These are phyloP conservation scores for Napeogenes inachia DNA, from an alignment of 2,888 invertebrate species.

Conservation along the genomic window DNA sequence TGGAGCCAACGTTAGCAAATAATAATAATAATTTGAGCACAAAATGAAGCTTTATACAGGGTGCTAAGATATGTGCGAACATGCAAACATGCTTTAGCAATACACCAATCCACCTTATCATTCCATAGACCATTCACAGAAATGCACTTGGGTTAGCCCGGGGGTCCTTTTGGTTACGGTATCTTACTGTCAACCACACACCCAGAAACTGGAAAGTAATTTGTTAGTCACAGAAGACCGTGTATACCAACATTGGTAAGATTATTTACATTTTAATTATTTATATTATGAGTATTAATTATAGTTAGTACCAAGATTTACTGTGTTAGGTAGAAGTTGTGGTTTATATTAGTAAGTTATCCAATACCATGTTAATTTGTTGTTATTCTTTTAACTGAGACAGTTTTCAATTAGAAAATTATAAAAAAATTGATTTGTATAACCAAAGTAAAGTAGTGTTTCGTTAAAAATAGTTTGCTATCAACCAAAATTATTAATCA, in stretches of 20 bases:
- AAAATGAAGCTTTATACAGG: slow-evolving; percentile 14
- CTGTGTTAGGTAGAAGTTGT: no score
- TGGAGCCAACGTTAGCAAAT: no score
- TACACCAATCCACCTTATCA: slow-evolving; percentile 68
- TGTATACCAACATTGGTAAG: slow-evolving; percentile 14
- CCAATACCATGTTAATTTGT: no score
- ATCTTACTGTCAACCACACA: slow-evolving; percentile 96
- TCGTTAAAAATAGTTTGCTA: no score
- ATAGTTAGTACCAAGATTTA: no score
- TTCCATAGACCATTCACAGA: slow-evolving; percentile 84
- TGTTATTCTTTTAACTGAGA: no score
- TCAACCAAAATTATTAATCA: no score
- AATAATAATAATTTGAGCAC: not conserved
- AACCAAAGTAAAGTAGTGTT: no score
- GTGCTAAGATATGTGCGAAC: slow-evolving; percentile 23
- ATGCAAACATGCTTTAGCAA: slow-evolving; percentile 36
- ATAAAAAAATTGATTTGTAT: no score
- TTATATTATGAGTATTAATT: slow-evolving; percentile 5
- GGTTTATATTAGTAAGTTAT: no score
- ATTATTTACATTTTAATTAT: slow-evolving; percentile 6
- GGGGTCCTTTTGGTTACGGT: slow-evolving; percentile 99
- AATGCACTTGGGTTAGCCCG: slow-evolving; percentile 97
- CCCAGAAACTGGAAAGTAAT: slow-evolving; percentile 91
- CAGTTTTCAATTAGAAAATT: no score
- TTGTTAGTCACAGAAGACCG: slow-evolving; percentile 61